Percentiles rank a stretch among this genome's conserved stretches.
phyloP scores from a whole-genome alignment of 2,113 vertebrate genomes.

The Cnemophilus loriae region DNA sequence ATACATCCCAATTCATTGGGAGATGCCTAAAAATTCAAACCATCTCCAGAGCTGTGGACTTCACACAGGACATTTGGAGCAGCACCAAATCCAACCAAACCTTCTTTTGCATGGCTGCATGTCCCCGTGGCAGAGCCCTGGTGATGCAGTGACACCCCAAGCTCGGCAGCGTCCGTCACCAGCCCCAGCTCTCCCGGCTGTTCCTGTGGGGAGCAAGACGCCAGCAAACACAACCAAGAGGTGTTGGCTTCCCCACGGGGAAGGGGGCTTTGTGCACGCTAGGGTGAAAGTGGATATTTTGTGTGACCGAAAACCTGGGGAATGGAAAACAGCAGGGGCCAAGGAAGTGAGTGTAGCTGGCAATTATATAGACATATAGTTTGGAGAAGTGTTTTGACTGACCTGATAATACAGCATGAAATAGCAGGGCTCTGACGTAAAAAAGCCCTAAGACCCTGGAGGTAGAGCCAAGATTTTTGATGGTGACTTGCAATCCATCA shows the following conservation, averaged over 20 bases:
- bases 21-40: neutral
- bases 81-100: neutral
- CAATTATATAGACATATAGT: neutral
- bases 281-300: neutral
- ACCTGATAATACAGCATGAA: conserved; percentile 38
- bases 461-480: neutral
- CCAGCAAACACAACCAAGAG: fast-evolving
- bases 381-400: conserved; percentile 37
- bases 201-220: fast-evolving
- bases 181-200: fast-evolving
- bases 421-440: conserved; percentile 4
- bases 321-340: conserved; percentile 18
- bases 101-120: fast-evolving
- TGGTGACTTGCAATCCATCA: neutral
- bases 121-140: neutral
- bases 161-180: fast-evolving
- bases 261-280: neutral
- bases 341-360: conserved; percentile 12
- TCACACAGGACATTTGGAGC: neutral
- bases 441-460: neutral
- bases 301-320: neutral
- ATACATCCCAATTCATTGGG: fast-evolving
- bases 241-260: neutral
- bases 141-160: neutral
- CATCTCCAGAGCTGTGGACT: neutral